Percentiles rank a stretch among this genome's conserved stretches.
Evolutionary conservation across 2,113 vertebrate genomes (phyloP).

Genomic region (Lucifuga dentata): DNA sequence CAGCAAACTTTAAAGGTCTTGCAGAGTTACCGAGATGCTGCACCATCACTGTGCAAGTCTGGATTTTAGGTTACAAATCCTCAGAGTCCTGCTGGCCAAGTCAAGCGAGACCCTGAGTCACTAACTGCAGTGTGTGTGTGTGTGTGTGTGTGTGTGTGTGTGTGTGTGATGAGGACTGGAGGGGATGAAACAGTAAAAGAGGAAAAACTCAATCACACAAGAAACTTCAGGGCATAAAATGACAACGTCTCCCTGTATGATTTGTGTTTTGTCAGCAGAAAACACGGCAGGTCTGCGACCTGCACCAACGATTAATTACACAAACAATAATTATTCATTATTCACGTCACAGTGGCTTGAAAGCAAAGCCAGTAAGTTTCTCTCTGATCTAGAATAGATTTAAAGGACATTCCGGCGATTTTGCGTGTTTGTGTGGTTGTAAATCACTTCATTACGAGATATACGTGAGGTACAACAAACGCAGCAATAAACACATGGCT

Average conservation of each 20-base stretch:
- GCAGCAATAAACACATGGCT: too few species aligned
- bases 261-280: constrained; percentile 16
- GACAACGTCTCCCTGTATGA: constrained; percentile 22
- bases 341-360: constrained; percentile 41
- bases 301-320: constrained; percentile 53
- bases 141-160: neutral
- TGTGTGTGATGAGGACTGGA: constrained; percentile 6
- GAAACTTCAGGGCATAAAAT: constrained; percentile 50
- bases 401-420: too few species aligned
- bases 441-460: too few species aligned
- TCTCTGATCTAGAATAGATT: constrained; percentile 11
- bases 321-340: constrained; percentile 50
- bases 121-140: constrained; percentile 41
- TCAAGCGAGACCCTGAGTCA: constrained; percentile 67
- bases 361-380: constrained; percentile 17
- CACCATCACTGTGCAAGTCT: constrained; percentile 62
- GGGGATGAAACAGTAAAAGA: constrained; percentile 20
- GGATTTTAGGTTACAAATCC: constrained; percentile 78
- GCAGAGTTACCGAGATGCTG: constrained; percentile 60
- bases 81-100: constrained; percentile 61
- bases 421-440: too few species aligned
- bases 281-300: constrained; percentile 37
- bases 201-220: constrained; percentile 50
- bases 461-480: too few species aligned
- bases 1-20: constrained; percentile 59